These are phyloP conservation scores for Daphoenositta chrysoptera DNA, from an alignment of 2,113 vertebrate species.

Conservation along the genomic window DNA sequence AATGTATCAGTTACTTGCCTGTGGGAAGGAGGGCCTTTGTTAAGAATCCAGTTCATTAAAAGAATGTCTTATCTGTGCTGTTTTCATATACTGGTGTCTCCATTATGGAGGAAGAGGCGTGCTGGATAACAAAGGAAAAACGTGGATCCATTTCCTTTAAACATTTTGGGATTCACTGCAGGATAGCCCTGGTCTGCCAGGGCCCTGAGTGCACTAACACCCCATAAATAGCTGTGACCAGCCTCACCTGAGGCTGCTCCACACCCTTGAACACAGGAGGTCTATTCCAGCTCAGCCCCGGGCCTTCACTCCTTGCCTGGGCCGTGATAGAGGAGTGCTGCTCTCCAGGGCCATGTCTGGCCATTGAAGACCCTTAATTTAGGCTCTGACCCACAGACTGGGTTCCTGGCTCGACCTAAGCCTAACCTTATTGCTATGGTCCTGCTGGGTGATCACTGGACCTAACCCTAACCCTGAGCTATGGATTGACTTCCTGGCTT, in stretches of 20 bases:
- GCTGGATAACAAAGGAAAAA: neutral
- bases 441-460: neutral
- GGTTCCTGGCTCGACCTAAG: neutral
- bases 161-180: neutral
- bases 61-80: neutral
- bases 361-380: neutral
- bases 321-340: neutral
- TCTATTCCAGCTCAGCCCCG: neutral
- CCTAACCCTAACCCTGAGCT: neutral
- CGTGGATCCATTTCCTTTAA: neutral
- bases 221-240: neutral
- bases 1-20: neutral
- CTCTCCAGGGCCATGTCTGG: accelerated
- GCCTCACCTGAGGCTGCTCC: neutral
- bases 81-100: neutral
- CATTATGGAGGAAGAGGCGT: neutral
- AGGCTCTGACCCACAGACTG: neutral
- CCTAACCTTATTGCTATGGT: neutral
- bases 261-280: neutral
- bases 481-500: neutral
- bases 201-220: neutral
- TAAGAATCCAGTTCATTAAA: neutral
- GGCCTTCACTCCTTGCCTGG: neutral
- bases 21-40: neutral
- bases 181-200: neutral